Evolutionary conservation across 2,113 vertebrate genomes (phyloP), one percentile per base, ranked within the genome.

Genomic region (Apeltes quadracus): DNA sequence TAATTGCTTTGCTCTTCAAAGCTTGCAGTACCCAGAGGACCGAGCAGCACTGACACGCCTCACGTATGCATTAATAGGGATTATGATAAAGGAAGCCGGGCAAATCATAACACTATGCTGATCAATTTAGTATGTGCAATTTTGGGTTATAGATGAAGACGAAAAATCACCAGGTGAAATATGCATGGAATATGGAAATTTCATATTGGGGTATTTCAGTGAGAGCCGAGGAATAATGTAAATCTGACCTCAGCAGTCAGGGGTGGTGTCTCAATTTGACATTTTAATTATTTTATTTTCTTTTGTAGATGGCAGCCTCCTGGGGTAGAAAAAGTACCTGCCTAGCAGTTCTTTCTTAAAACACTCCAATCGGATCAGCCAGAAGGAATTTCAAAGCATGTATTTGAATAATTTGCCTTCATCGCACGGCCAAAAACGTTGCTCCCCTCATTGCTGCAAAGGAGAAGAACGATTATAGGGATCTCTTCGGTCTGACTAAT

Each of bases 1-100:
- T 93, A 91, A 93, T 91, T 92, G 86, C 85, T 92, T 85, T 83
- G 70, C 87, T 92, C 88, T 90, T 93, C 89, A 91, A 92, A 93
- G 87, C 55, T 54, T 70, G 36, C 22, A 43, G 43, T 66, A 84
- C 83, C 88, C 85, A 64, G 77, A 76, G 83, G 86, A 85, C 79
- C 53, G 23, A 61, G 81, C 46, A 44, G 61, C 76, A 61, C 48
- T 36, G 70, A 78, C 73, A 79, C 54, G n/a, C 53, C 77, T 83
- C 85, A 65, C 73, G 85, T 89, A 87, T 89, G 75, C 66, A 90
- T 91, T 86, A 89, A 79, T 81, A 55, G 39, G 76, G 78, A 88
- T 84, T 81, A 84, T 84, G 67, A 83, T 86, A n/a, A 67, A 83
- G 67, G 74, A 84, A 57, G 69, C 67, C 56, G 56, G 58, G 38